Percentiles rank a stretch among this genome's conserved stretches.
phyloP scores from a whole-genome alignment of 2,888 invertebrate genomes.

The Cerceris ruficornis region DNA sequence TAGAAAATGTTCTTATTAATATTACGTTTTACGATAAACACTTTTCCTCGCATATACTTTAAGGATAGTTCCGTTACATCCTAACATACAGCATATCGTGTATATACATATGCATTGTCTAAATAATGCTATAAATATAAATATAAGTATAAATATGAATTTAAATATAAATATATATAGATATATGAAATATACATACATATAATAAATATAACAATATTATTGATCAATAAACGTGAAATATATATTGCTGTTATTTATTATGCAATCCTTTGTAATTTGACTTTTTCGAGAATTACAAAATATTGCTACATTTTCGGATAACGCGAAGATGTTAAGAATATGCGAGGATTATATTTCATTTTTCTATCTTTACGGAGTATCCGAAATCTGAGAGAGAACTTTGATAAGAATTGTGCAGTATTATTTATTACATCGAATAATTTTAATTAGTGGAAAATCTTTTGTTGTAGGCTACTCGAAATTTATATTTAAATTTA shows the following conservation, averaged over 20 bases:
- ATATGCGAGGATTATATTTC: too few species aligned
- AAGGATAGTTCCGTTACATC: slow-evolving; percentile 59
- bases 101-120: slow-evolving; percentile 71
- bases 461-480: too few species aligned
- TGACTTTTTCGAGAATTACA: background rate
- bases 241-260: slow-evolving; percentile 62
- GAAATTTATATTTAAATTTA: too few species aligned
- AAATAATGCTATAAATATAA: slow-evolving; percentile 61
- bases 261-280: slow-evolving; percentile 23
- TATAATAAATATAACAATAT: slow-evolving; percentile 72
- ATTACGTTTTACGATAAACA: slow-evolving; percentile 45
- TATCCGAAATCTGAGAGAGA: too few species aligned
- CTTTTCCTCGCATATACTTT: slow-evolving; percentile 59
- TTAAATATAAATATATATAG: slow-evolving; percentile 66
- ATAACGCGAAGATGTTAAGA: too few species aligned
- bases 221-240: slow-evolving; percentile 75
- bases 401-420: too few species aligned
- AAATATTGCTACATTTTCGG: too few species aligned
- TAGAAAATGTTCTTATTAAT: slow-evolving; percentile 43
- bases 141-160: slow-evolving; percentile 39
- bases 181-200: slow-evolving; percentile 64
- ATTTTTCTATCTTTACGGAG: too few species aligned
- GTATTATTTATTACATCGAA: too few species aligned
- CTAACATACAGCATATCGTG: slow-evolving; percentile 65
- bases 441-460: too few species aligned